phyloP scores from a whole-genome alignment of 2,888 invertebrate genomes.

The Aquatica leii region DNA sequence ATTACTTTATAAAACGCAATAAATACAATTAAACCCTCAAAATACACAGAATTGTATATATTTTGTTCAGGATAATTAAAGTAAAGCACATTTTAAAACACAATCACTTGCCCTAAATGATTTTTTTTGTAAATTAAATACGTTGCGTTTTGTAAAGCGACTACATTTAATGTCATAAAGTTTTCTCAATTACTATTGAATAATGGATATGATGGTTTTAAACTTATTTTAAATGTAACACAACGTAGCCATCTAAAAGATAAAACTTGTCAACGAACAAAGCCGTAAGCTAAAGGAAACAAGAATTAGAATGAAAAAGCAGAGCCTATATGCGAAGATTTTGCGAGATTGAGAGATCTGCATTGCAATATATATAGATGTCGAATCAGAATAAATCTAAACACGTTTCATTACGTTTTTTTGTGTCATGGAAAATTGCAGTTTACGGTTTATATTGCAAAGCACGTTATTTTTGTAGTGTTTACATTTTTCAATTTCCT shows the following conservation, averaged over 20 bases:
- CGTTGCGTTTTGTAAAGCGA: too few species aligned
- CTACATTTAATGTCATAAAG: neutral
- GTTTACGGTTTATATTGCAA: neutral
- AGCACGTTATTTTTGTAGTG: too few species aligned
- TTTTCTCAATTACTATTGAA: conserved; percentile 42
- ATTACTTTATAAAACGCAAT: too few species aligned
- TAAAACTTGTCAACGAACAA: conserved; percentile 56
- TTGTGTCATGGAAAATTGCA: neutral
- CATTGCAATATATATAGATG: conserved; percentile 50
- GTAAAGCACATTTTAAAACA: too few species aligned
- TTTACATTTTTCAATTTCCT: too few species aligned
- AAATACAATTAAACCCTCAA: too few species aligned
- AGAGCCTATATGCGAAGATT: conserved; percentile 52
- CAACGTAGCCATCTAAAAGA: conserved; percentile 53
- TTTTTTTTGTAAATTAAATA: too few species aligned
- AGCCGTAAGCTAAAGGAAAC: conserved; percentile 51
- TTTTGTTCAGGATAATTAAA: too few species aligned
- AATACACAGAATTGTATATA: too few species aligned
- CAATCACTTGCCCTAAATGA: too few species aligned
- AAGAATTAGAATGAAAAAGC: conserved; percentile 54
- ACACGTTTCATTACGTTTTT: conserved; percentile 14
- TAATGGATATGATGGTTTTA: conserved; percentile 52
- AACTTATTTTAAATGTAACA: conserved; percentile 55
- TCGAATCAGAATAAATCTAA: conserved; percentile 36
- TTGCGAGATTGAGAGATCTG: conserved; percentile 52